Evolutionary conservation across 1,140 invertebrate genomes (phyloP), one percentile per base, ranked within the genome.

Genomic region (Plectus sambesii): DNA sequence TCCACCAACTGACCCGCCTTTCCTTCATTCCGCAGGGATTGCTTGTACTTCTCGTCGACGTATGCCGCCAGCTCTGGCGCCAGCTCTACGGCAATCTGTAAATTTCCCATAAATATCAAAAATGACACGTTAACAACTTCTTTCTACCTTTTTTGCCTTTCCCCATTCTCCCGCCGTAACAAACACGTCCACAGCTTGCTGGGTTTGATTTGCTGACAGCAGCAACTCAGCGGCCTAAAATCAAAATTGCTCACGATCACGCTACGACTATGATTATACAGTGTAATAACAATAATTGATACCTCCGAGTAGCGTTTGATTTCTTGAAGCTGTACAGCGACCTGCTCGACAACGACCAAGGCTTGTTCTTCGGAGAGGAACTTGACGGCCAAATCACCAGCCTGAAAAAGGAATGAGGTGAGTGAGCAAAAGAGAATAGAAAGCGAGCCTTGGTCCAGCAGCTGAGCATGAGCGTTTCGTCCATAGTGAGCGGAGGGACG

Each of bases 161-260:
- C 66, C 69, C 75, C 75, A 77, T 56, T 76, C 74, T 25, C 72
- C 80, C 1, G 79, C 80, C 0, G 73, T 66, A 26, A 87, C 83
- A 20, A 89, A 78, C 2, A 82, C 80, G 62, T 86, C 83, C 29
- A 92, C 78, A 2, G 85, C 85, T 55, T 88, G 83, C 67, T 84
- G 84, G 17, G 84, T 74, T 60, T 82, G 72, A 56, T 87, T 82
- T 1, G 81, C 79, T 51, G 79, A 79, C 12, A 89, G 71, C 58
- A 82, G 89, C 3, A 84, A 65, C 68, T 83, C 75, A 6, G 81
- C 81, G 30, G 82, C 82, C 55, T n/a, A n/a, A n/a, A n/a, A n/a
- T n/a, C n/a, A n/a, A n/a, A n/a, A n/a, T n/a, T n/a, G n/a, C n/a
- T n/a, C n/a, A n/a, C n/a, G n/a, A n/a, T n/a, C n/a, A n/a, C n/a